Evolutionary conservation across 2,113 vertebrate species (phyloP), one percentile per base, ranked within the genome.

Genomic region (Mirounga angustirostris): DNA sequence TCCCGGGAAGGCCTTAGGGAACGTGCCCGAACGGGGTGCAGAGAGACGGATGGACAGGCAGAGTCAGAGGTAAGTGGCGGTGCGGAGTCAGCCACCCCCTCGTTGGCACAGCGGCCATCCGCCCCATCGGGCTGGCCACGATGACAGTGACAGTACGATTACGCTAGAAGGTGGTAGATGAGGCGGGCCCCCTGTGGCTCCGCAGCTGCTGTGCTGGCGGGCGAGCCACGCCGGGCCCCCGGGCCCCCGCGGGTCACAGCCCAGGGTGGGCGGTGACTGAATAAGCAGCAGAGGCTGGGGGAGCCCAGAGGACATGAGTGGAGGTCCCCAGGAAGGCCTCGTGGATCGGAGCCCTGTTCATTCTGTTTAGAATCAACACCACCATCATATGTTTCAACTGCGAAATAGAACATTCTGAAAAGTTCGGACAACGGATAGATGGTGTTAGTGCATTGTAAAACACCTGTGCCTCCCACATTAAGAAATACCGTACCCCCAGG

Each of bases 381-480:
- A 73, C 52, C 22, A 46, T 43, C 69, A 33, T 18, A 76, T 14
- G 24, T 81, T 86, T 78, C 46, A 79, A 24, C 87, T 92, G 87
- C 74, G 56, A 92, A 96, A 46, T 67, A 94, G 2, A 88, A n/a
- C 46, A 46, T 85, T 90, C 43, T 28, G 54, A 86, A 92, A 73
- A 96, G 28, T 61, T 5, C 21, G 16, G 40, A 88, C 59, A 88
- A 73, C 46, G 30, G 18, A 67, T 59, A 61, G 19, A 16, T 58
- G 76, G 6, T 46, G 50, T 92, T 78, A 81, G 22, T 79, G 65
- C 79, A 33, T 73, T 84, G 33, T 71, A 80, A 81, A 89, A 69
- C 19, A 54, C 63, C 43, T 22, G 18, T 33, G 82, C 43, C 43
- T 71, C 43, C 24, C 36, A 69, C 18, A 4, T 43, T n/a, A 74